A percentile compares a stretch with the other conserved stretches of the same genome.
Conservation (phyloP, 2,113 vertebrate genomes). For the Gallinago jamesoni region DNA sequence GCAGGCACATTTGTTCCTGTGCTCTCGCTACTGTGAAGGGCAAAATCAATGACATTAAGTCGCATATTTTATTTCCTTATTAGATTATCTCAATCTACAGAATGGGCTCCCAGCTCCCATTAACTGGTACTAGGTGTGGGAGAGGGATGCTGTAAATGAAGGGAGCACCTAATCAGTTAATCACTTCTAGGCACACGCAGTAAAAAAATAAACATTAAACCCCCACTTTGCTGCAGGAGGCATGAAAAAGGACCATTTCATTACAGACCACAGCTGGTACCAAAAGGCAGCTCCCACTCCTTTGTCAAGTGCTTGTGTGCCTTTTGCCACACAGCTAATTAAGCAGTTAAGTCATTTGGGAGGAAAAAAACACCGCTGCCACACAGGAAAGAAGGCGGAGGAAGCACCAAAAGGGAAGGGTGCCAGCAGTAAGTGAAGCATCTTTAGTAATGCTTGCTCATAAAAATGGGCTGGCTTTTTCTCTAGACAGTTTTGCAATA, state of each 20-base stretch:
- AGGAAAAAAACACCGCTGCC: neutral
- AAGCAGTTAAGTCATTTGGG: neutral
- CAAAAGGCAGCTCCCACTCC: neutral
- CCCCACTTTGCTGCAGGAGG: neutral
- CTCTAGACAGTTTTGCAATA: neutral
- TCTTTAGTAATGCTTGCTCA: conserved; percentile 25
- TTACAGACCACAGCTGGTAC: neutral
- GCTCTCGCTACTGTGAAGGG: neutral
- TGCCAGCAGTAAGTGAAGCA: neutral
- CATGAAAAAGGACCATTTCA: neutral
- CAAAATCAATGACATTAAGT: neutral
- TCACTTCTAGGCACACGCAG: neutral
- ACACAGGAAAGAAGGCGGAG: neutral
- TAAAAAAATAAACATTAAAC: neutral
- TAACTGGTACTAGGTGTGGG: neutral
- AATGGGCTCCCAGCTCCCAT: neutral
- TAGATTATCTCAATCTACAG: fast-evolving
- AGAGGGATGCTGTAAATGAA: neutral
- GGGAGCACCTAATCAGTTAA: neutral
- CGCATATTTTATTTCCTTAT: neutral
- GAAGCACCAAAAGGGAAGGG: neutral
- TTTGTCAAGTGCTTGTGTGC: neutral
- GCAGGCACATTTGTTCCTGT: neutral
- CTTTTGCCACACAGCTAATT: neutral
- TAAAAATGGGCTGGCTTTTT: neutral